Evolutionary conservation across 2,113 vertebrate genomes (phyloP).

Genomic region (Osmerus mordax): DNA sequence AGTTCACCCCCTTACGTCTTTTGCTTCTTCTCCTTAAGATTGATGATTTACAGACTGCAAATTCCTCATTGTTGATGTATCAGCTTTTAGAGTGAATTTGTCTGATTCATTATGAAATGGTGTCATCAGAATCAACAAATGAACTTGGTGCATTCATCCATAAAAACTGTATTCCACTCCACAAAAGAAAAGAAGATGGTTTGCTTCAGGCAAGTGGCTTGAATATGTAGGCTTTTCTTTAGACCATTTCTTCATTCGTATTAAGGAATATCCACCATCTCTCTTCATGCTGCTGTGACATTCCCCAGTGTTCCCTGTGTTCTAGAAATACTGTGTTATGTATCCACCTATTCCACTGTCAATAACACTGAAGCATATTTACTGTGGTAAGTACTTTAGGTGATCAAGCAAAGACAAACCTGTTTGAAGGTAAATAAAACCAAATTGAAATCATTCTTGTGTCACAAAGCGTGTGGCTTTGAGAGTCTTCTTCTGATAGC

Average conservation of each 20-base stretch:
- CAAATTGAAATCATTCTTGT: slow-evolving; percentile 63
- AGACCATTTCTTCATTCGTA: slow-evolving; percentile 56
- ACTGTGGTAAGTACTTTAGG: not conserved
- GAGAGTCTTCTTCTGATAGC: slow-evolving; percentile 60
- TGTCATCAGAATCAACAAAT: slow-evolving; percentile 39
- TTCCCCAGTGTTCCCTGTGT: slow-evolving; percentile 30
- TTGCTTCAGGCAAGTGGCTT: slow-evolving; percentile 35
- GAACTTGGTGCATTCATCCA: slow-evolving; percentile 42
- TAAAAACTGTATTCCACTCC: slow-evolving; percentile 15
- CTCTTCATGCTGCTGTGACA: slow-evolving; percentile 5
- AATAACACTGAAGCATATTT: slow-evolving; percentile 39
- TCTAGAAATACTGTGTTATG: slow-evolving; percentile 17
- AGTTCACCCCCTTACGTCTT: slow-evolving; percentile 25
- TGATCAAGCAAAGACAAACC: slow-evolving; percentile 34
- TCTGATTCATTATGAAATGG: slow-evolving; percentile 4
- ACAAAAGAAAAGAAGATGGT: not conserved
- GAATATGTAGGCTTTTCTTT: slow-evolving; percentile 21
- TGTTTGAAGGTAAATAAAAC: slow-evolving; percentile 28
- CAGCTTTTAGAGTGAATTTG: slow-evolving; percentile 47
- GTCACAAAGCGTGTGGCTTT: slow-evolving; percentile 67
- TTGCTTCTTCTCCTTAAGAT: slow-evolving; percentile 7
- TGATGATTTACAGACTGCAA: not conserved
- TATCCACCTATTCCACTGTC: slow-evolving; percentile 36
- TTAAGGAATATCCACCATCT: slow-evolving; percentile 41
- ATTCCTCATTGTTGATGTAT: slow-evolving; percentile 12